Conservation (phyloP, 2,113 vertebrate genomes). For the Rhadina sibilatrix region DNA sequence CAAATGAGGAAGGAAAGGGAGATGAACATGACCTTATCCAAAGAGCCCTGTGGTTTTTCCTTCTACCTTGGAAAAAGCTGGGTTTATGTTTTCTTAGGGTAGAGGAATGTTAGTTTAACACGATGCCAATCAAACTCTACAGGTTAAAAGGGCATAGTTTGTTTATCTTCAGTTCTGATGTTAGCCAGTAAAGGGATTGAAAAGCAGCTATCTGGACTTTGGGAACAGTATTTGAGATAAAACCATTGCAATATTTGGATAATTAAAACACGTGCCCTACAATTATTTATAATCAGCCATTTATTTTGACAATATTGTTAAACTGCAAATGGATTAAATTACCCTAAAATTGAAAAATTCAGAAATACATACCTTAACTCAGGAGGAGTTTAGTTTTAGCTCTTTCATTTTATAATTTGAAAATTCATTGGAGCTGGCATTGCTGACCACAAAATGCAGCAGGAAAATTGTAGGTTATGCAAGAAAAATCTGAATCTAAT, state of each 20-base stretch:
- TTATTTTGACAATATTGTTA: neutral
- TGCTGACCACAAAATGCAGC: neutral
- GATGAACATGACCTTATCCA: slow-evolving; percentile 48
- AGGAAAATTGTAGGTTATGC: neutral
- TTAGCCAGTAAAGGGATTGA: slow-evolving; percentile 50
- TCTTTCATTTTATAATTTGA: neutral
- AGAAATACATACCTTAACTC: neutral
- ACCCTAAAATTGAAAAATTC: neutral
- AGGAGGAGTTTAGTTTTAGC: neutral
- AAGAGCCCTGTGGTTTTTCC: slow-evolving; percentile 16
- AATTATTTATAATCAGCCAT: slow-evolving; percentile 11
- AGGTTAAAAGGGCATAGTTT: slow-evolving; percentile 66
- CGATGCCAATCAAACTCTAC: slow-evolving; percentile 55
- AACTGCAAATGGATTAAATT: neutral
- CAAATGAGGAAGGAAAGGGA: slow-evolving; percentile 15
- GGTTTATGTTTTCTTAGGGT: slow-evolving; percentile 55
- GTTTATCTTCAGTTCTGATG: slow-evolving; percentile 65
- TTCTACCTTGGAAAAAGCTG: slow-evolving; percentile 31
- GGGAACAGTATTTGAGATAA: slow-evolving; percentile 33
- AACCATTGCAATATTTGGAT: slow-evolving; percentile 37
- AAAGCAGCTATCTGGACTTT: slow-evolving; percentile 30
- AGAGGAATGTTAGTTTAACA: slow-evolving; percentile 48
- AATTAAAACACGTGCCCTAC: slow-evolving; percentile 34
- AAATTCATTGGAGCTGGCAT: slow-evolving; percentile 10
- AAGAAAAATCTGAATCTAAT: slow-evolving; percentile 6